phyloP scores from a whole-genome alignment of 2,888 invertebrate species.

The Drosophila kambysellisi region DNA sequence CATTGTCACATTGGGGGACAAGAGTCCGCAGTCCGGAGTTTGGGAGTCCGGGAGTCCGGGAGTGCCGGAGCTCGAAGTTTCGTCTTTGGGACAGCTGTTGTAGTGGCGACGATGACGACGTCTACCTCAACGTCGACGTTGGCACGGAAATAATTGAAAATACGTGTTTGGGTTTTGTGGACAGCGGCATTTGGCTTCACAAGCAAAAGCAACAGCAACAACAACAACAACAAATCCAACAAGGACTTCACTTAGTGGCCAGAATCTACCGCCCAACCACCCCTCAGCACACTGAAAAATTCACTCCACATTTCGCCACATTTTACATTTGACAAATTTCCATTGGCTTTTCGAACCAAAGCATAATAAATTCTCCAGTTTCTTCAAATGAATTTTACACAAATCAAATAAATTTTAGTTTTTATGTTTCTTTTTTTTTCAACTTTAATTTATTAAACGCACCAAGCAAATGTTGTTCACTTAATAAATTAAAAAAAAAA shows the following conservation, averaged over 20 bases:
- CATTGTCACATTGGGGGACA: slow-evolving; percentile 39
- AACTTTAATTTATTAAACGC: not conserved
- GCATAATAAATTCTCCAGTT: slow-evolving; percentile 73
- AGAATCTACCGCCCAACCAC: slow-evolving; percentile 21
- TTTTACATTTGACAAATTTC: slow-evolving; percentile 69
- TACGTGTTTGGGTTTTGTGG: slow-evolving; percentile 81
- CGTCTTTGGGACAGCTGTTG: slow-evolving; percentile 37
- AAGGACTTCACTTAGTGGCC: slow-evolving; percentile 50
- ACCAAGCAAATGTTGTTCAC: not conserved
- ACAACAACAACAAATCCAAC: slow-evolving; percentile 19
- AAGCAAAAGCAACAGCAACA: slow-evolving; percentile 34
- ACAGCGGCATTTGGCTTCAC: slow-evolving; percentile 70
- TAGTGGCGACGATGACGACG: slow-evolving; percentile 50
- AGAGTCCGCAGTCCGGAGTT: not conserved
- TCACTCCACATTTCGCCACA: slow-evolving; percentile 22
- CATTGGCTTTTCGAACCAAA: slow-evolving; percentile 45
- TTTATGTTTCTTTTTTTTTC: not conserved
- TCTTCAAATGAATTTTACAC: slow-evolving; percentile 68
- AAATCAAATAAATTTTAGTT: slow-evolving; percentile 35
- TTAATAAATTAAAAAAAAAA: too few species aligned
- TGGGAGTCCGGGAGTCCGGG: not conserved
- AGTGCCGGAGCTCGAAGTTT: not conserved
- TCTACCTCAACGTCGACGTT: slow-evolving; percentile 71
- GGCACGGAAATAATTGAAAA: slow-evolving; percentile 82
- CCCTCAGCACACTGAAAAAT: slow-evolving; percentile 1